Evolutionary conservation across 2,888 invertebrate genomes (phyloP).

Genomic region (Argyra leucocephala): DNA sequence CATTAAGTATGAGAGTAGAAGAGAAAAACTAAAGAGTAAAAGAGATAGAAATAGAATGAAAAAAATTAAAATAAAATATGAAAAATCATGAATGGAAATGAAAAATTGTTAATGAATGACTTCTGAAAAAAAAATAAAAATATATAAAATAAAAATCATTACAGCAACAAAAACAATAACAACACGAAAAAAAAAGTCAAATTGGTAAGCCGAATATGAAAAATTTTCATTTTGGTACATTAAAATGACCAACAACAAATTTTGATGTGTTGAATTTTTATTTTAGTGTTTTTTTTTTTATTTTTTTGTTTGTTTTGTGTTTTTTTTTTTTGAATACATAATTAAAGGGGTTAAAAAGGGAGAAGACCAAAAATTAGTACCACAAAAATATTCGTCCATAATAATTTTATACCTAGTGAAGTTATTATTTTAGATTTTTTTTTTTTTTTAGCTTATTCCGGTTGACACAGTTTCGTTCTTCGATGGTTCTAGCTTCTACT

Average conservation of each 20-base stretch:
- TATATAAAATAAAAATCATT: neutral
- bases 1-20: too few relatives aligned
- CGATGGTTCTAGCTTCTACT: neutral
- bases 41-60: neutral
- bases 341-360: neutral
- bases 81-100: conserved; percentile 6
- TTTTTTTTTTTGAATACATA: too few relatives aligned
- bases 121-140: neutral
- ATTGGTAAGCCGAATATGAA: too few relatives aligned
- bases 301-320: too few relatives aligned
- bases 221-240: neutral
- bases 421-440: neutral
- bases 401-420: neutral
- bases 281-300: too few relatives aligned
- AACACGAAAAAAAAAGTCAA: neutral
- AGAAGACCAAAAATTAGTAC: neutral
- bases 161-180: neutral
- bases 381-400: neutral
- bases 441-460: neutral
- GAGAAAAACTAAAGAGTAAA: neutral
- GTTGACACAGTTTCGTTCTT: neutral
- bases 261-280: neutral
- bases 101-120: neutral
- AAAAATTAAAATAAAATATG: neutral
- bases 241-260: conserved; percentile 3